These are phyloP conservation scores for Rhynchotus rufescens DNA, from an alignment of 2,797 vertebrate species.

Conservation along the genomic window DNA sequence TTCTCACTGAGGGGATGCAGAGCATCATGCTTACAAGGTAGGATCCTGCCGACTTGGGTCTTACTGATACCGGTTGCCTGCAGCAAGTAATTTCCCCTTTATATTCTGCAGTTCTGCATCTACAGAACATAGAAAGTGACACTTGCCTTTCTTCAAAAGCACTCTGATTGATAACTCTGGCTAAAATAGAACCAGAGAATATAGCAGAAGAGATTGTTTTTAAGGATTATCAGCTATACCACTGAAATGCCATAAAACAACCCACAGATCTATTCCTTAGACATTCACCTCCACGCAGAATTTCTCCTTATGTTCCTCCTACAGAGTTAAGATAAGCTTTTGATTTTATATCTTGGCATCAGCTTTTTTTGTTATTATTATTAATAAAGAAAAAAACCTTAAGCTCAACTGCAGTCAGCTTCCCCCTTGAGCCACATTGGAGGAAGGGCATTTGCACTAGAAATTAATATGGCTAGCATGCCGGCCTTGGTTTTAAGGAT, in stretches of 20 bases:
- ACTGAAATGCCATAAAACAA: slow-evolving; percentile 42
- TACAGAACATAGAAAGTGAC: not conserved
- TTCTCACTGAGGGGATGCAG: not conserved
- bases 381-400: not conserved
- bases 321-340: not conserved
- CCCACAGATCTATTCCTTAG: slow-evolving; percentile 14
- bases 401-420: not conserved
- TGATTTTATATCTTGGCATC: not conserved
- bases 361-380: not conserved
- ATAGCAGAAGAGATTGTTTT: not conserved
- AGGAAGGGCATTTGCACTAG: not conserved
- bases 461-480: slow-evolving; percentile 44
- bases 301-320: not conserved
- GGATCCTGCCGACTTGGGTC: not conserved
- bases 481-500: slow-evolving; percentile 24
- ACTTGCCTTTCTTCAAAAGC: not conserved
- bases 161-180: not conserved
- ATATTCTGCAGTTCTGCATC: not conserved
- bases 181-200: slow-evolving; percentile 6
- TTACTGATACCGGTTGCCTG: not conserved
- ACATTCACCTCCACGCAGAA: slow-evolving; percentile 1
- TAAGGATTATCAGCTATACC: not conserved
- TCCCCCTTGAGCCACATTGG: not conserved
- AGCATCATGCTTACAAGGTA: accelerated
- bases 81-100: not conserved